Conservation (phyloP, 2,888 invertebrate species). For the Melieria crassipennis region DNA sequence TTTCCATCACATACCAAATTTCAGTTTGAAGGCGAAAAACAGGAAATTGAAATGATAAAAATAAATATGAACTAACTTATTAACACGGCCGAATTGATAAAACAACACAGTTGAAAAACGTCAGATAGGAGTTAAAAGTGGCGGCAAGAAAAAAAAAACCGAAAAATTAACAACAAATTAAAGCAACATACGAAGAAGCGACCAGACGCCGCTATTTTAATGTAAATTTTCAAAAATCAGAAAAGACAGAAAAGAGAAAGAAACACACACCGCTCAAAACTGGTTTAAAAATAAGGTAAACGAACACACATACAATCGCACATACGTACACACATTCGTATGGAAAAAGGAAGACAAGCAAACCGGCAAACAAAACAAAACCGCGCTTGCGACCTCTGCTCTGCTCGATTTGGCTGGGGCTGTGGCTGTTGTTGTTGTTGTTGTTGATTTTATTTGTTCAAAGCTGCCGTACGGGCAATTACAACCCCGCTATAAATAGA, state of each 20-base stretch:
- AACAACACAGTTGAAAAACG: neutral
- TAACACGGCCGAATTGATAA: constrained; percentile 13
- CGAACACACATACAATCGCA: neutral
- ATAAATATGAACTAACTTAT: constrained; percentile 29
- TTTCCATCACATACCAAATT: neutral
- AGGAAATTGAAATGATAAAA: constrained; percentile 33
- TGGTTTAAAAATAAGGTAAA: neutral
- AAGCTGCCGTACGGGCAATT: no score
- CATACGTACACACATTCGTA: no score
- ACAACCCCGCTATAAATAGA: no score
- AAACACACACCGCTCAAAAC: neutral
- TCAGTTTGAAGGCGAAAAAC: constrained; percentile 8
- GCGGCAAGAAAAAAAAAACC: no score
- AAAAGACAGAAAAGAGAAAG: neutral
- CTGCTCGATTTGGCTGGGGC: no score
- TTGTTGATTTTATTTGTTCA: no score
- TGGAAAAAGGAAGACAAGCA: no score
- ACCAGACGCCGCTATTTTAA: no score
- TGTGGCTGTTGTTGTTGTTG: no score
- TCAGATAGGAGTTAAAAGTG: no score
- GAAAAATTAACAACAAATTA: neutral
- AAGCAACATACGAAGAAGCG: neutral
- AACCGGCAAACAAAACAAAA: no score
- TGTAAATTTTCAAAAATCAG: neutral
- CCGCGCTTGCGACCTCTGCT: no score